phyloP scores from a whole-genome alignment of 2,113 vertebrate species.

The Apistogramma diplotaenia region DNA sequence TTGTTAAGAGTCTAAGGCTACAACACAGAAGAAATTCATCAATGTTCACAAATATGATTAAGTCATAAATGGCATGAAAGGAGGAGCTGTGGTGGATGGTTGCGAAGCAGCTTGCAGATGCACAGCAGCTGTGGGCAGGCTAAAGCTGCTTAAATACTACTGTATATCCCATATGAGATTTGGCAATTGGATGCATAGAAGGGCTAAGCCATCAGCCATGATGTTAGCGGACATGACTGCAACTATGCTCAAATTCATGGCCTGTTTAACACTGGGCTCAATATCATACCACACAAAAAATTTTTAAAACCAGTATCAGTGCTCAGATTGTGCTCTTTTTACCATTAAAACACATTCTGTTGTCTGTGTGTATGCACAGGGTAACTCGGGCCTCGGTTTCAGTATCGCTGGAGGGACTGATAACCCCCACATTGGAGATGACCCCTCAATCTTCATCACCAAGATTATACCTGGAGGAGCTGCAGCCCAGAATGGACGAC shows the following conservation, averaged over 20 bases:
- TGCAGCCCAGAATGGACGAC: constrained; percentile 93
- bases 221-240: not conserved
- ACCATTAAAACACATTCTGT: not conserved
- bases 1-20: not conserved
- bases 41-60: not conserved
- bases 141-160: not conserved
- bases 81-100: no score
- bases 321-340: not conserved
- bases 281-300: not conserved
- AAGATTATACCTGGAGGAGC: constrained; percentile 98
- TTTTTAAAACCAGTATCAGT: not conserved
- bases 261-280: not conserved
- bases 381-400: constrained; percentile 97
- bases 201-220: not conserved
- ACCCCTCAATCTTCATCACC: constrained; percentile 98
- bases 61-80: not conserved
- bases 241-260: not conserved
- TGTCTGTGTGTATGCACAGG: constrained; percentile 72
- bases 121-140: not conserved
- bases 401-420: constrained; percentile 98
- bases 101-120: no score
- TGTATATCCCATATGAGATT: not conserved
- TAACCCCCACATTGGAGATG: constrained; percentile 98
- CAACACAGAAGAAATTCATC: not conserved
- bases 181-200: not conserved